phyloP scores from a whole-genome alignment of 2,113 vertebrate species.

The Leptodactylus fuscus region DNA sequence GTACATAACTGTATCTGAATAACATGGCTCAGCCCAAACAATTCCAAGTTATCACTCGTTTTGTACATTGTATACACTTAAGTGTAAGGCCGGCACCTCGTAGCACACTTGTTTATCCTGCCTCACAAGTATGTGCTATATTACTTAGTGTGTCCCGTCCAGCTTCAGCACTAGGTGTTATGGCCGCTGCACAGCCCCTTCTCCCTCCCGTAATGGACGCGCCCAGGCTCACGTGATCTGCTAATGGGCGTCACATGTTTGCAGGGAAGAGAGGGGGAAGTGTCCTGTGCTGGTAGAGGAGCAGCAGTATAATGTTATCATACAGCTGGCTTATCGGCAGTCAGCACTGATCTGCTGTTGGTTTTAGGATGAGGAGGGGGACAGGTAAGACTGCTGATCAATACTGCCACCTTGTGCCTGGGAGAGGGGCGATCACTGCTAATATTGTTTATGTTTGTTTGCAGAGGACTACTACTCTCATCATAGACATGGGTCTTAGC shows the following conservation, averaged over 20 bases:
- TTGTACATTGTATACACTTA: no score
- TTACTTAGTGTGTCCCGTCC: no score
- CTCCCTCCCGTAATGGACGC: background rate
- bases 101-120: no score
- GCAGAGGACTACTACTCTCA: background rate
- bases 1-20: no score
- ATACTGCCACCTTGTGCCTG: background rate
- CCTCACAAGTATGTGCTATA: no score
- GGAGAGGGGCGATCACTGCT: background rate
- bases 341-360: no score
- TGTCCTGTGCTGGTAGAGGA: background rate
- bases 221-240: conserved; percentile 28
- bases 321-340: background rate
- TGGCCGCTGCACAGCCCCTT: no score
- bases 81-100: no score
- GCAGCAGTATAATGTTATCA: background rate
- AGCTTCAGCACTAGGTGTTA: no score
- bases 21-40: no score
- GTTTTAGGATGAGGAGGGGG: background rate
- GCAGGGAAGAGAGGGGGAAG: background rate
- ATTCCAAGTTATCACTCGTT: no score
- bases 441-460: background rate
- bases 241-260: conserved; percentile 46
- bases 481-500: background rate
- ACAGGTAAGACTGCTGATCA: background rate